phyloP scores from a whole-genome alignment of 2,888 invertebrate species.

The Drosophila imparisetae region DNA sequence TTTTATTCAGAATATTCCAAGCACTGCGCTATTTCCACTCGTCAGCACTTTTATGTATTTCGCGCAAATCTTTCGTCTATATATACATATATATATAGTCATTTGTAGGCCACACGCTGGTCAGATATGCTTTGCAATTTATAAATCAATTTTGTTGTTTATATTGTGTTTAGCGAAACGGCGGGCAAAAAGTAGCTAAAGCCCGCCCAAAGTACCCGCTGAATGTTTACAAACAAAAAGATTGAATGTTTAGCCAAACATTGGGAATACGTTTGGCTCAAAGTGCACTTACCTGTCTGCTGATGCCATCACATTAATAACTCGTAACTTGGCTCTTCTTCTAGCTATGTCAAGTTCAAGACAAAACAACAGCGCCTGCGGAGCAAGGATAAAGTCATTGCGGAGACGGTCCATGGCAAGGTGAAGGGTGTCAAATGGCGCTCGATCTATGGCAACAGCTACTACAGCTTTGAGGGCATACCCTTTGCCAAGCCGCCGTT shows the following conservation, averaged over 20 bases:
- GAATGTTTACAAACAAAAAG: constrained; percentile 38
- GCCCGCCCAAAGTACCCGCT: constrained; percentile 8
- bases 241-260: constrained; percentile 29
- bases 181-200: constrained; percentile 1
- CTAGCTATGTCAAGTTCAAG: constrained; percentile 83
- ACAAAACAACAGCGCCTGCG: constrained; percentile 81
- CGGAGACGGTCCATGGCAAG: constrained; percentile 82
- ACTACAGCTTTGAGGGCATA: constrained; percentile 83
- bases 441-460: constrained; percentile 81
- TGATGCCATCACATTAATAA: constrained; percentile 16
- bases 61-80: not conserved
- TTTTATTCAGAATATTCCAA: not conserved
- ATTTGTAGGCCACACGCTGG: constrained; percentile 4
- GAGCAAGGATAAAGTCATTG: constrained; percentile 81
- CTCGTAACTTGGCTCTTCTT: constrained; percentile 17
- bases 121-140: not conserved
- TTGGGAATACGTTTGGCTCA: constrained; percentile 18
- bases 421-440: constrained; percentile 83
- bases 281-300: constrained; percentile 43
- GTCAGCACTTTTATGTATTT: not conserved
- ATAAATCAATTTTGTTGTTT: constrained; percentile 5
- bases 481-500: constrained; percentile 84
- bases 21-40: not conserved
- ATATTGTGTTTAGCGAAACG: constrained; percentile 13
- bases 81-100: too few relatives aligned